Conservation (phyloP, 1,140 invertebrate species). For the Nasonia longicornis region DNA sequence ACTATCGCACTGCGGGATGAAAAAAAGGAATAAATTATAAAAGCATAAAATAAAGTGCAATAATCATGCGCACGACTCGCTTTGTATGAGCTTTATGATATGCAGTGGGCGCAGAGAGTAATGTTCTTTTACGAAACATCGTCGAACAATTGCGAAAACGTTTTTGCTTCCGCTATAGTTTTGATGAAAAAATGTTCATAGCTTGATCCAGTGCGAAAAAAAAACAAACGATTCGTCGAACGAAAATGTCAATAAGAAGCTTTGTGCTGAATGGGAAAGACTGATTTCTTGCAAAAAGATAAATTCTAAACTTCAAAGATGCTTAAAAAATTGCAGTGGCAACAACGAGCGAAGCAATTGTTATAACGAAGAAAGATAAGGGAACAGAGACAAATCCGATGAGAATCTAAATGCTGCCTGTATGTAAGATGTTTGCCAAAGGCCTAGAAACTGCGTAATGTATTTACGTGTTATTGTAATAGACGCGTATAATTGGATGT, state of each 20-base stretch:
- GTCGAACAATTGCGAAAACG: slow-evolving; percentile 11
- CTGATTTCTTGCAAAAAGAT: slow-evolving; percentile 11
- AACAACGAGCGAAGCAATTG: slow-evolving; percentile 9
- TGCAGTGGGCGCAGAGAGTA: not conserved
- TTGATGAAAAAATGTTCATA: not conserved
- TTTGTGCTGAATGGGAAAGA: not conserved
- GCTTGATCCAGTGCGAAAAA: not conserved
- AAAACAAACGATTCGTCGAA: not conserved
- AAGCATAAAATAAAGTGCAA: not conserved
- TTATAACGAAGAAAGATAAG: not conserved
- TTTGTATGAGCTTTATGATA: slow-evolving; percentile 23
- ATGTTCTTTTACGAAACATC: slow-evolving; percentile 5
- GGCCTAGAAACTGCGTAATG: slow-evolving; percentile 27
- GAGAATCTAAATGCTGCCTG: slow-evolving; percentile 32
- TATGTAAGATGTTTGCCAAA: slow-evolving; percentile 39
- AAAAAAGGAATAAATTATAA: not conserved
- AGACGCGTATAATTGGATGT: slow-evolving; percentile 14
- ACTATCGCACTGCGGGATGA: slow-evolving; percentile 17
- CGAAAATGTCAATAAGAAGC: not conserved
- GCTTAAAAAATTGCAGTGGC: not conserved
- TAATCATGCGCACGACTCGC: not conserved
- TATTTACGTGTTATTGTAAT: slow-evolving; percentile 22
- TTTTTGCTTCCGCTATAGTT: slow-evolving; percentile 9
- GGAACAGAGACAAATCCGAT: not conserved
- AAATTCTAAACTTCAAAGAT: not conserved